Percentiles rank a stretch among this genome's conserved stretches.
Evolutionary conservation across 2,113 vertebrate genomes (phyloP).

Genomic region (Bothrops jararaca): DNA sequence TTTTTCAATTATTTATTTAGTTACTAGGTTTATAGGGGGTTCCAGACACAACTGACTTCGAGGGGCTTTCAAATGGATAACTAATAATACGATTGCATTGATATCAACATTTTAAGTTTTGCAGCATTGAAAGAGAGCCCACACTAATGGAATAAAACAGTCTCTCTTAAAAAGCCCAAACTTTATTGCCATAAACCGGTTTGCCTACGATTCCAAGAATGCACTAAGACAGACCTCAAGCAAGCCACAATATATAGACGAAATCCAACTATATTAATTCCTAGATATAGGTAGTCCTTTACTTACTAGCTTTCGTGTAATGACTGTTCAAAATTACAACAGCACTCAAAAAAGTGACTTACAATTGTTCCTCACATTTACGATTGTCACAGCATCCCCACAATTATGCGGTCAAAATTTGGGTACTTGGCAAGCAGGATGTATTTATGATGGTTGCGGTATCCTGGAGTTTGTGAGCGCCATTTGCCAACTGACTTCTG

Average conservation of each 20-base stretch:
- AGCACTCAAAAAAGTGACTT: neutral
- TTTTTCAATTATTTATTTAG: neutral
- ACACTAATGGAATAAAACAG: neutral
- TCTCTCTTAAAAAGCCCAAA: neutral
- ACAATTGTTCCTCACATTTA: too few species aligned
- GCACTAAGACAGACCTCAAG: neutral
- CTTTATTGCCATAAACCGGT: neutral
- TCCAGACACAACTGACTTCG: neutral
- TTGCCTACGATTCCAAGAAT: neutral
- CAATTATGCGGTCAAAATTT: too few species aligned
- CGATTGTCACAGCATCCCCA: too few species aligned
- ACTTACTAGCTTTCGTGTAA: neutral
- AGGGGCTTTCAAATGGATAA: neutral
- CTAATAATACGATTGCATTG: neutral
- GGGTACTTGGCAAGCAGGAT: too few species aligned
- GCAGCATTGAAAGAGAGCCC: neutral
- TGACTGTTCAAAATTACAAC: neutral
- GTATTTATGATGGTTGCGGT: too few species aligned
- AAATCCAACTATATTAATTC: neutral
- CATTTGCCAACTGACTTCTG: too few species aligned
- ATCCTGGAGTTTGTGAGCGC: too few species aligned
- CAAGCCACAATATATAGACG: neutral
- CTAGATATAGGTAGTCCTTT: neutral
- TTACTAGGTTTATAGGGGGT: neutral
- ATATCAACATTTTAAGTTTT: neutral